Evolutionary conservation across 2,888 invertebrate genomes (phyloP).

Genomic region (Pollenia amentaria): DNA sequence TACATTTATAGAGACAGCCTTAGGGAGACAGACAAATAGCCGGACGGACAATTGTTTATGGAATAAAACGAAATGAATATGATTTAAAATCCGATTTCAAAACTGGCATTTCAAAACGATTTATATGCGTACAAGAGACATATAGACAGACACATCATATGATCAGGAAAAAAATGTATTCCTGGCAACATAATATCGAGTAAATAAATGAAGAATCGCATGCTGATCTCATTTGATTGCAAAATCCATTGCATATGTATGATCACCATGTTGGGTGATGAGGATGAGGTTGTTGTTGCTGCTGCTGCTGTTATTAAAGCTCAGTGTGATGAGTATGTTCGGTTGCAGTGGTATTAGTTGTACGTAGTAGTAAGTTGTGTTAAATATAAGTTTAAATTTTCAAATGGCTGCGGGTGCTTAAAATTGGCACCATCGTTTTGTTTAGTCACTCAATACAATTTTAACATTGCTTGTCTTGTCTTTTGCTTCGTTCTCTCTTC

Average conservation of each 20-base stretch:
- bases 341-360: constrained; percentile 47
- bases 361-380: constrained; percentile 46
- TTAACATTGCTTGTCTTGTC: constrained; percentile 26
- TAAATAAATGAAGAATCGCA: constrained; percentile 78
- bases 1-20: constrained; percentile 61
- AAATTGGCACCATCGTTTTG: constrained; percentile 76
- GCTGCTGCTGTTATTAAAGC: constrained; percentile 41
- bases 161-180: constrained; percentile 21
- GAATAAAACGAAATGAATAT: constrained; percentile 76
- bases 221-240: constrained; percentile 78
- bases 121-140: constrained; percentile 71
- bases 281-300: constrained; percentile 49
- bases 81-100: constrained; percentile 84
- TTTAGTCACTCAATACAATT: constrained; percentile 72
- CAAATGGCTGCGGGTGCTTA: constrained; percentile 74
- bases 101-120: constrained; percentile 80
- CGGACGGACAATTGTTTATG: constrained; percentile 58
- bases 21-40: constrained; percentile 64
- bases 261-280: constrained; percentile 68
- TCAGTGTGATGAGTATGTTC: constrained; percentile 48
- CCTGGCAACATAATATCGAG: constrained; percentile 17
- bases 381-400: constrained; percentile 56
- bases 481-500: not conserved
- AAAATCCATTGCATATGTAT: constrained; percentile 62
- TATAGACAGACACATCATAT: constrained; percentile 69